Evolutionary conservation across 1,140 invertebrate genomes (phyloP), one percentile per base, ranked within the genome.

Genomic region (Drosophila baimaii): DNA sequence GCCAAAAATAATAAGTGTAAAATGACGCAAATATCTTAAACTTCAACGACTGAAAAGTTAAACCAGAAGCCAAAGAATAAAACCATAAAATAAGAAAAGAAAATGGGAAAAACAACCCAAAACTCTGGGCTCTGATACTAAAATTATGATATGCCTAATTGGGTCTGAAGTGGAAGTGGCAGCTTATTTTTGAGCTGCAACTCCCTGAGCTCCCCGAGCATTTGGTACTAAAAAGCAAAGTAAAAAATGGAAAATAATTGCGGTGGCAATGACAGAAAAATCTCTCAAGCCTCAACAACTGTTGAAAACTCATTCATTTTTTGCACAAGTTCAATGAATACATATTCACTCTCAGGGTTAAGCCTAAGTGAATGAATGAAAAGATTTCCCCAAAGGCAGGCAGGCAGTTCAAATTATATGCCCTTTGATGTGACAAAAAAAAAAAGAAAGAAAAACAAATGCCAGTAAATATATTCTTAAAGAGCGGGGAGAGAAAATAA

Each of bases 401-500:
- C 61, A 25, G n/a, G 23, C 21, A 23, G 17, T 59, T 17, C 17
- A 64, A 69, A 69, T 64, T 41, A 51, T 51, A 33, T 35, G 39
- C 39, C 7, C 73, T 77, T 77, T 77, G 73, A 77, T 76, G 73
- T 76, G 73, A 76, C 62, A 49, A 58, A 59, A 55, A 70, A 70
- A 43, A 69, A 52, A 29, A 63, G 37, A 58, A 46, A 69, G 41
- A 56, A 72, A 21, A 2, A 44, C 19, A 41, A 10, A 31, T 7
- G 29, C n/a, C n/a, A n/a, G n/a, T 29, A 74, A 66, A 58, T 65
- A 51, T 35, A 52, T 56, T 47, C 27, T 41, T 33, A 54, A 55
- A 39, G 13, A n/a, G n/a, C n/a, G n/a, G n/a, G n/a, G n/a, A n/a
- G 12, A 17, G 19, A 17, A 17, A 17, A 70, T 21, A 74, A 66